These are phyloP conservation scores for Catostomus latipinnis DNA, from an alignment of 2,797 vertebrate species.

Conservation along the genomic window DNA sequence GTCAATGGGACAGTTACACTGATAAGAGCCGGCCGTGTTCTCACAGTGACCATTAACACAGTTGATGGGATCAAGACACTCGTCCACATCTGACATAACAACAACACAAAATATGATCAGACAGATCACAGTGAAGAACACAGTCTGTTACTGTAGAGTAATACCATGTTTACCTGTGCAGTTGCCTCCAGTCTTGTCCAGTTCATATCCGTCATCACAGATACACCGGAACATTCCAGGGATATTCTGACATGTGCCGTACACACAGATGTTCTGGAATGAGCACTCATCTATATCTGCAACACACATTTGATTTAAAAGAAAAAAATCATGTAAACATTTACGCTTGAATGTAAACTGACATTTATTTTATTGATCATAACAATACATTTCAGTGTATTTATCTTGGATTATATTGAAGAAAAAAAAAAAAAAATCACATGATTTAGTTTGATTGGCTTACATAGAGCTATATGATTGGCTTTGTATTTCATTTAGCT, in stretches of 20 bases:
- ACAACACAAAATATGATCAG: not conserved
- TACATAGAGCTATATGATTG: too few species aligned
- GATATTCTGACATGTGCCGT: conserved; percentile 85
- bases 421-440: too few species aligned
- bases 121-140: not conserved
- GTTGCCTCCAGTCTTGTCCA: conserved; percentile 82
- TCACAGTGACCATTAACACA: conserved; percentile 69
- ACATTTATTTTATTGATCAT: too few species aligned
- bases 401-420: too few species aligned
- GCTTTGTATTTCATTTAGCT: too few species aligned
- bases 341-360: too few species aligned
- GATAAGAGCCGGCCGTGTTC: conserved; percentile 65
- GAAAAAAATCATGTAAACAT: not conserved
- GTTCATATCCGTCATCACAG: conserved; percentile 84
- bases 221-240: conserved; percentile 85
- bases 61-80: conserved; percentile 66
- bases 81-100: conserved; percentile 62
- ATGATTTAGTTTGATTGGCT: too few species aligned
- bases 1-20: conserved; percentile 66
- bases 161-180: conserved; percentile 78
- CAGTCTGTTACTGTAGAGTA: not conserved
- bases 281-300: conserved; percentile 85
- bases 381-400: too few species aligned
- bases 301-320: conserved; percentile 18
- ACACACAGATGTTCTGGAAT: conserved; percentile 85